phyloP scores from a whole-genome alignment of 92 coral and sea anemone species.

The Parazoanthus atlanticus region DNA sequence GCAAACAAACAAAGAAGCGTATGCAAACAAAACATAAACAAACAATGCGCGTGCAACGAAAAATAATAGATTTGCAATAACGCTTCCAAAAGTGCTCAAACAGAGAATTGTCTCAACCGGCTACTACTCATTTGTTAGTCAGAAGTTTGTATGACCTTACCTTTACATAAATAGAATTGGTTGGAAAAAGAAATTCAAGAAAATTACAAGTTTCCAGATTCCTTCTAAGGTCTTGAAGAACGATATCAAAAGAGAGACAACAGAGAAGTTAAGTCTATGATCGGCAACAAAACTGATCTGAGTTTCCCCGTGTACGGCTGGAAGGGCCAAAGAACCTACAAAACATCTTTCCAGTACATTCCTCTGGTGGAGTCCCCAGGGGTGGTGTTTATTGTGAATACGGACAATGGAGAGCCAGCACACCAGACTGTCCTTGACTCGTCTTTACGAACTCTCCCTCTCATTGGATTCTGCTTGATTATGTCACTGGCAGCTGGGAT shows the following conservation, averaged over 20 bases:
- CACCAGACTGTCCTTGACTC: constrained; percentile 19
- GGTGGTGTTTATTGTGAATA: constrained; percentile 53
- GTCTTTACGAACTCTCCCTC: constrained; percentile 35
- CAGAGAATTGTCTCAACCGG: too few species aligned
- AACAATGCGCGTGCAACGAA: too few species aligned
- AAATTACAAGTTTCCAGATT: background rate
- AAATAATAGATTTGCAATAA: too few species aligned
- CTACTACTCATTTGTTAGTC: too few species aligned
- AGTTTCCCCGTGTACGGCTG: constrained; percentile 60
- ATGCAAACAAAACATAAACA: too few species aligned
- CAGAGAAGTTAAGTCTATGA: constrained; percentile 23
- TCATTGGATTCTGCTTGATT: constrained; percentile 33
- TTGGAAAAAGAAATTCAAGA: background rate
- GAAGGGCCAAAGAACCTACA: constrained; percentile 46
- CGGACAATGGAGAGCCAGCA: constrained; percentile 21
- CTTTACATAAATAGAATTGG: too few species aligned
- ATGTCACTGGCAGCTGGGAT: constrained; percentile 30
- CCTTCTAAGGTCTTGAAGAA: background rate
- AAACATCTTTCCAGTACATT: constrained; percentile 45
- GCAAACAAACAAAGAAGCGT: too few species aligned
- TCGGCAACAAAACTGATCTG: constrained; percentile 50
- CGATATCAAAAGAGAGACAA: constrained; percentile 10
- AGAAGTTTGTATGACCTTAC: background rate
- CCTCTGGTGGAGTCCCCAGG: constrained; percentile 68
- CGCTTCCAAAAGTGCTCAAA: background rate